A percentile compares a stretch with the other conserved stretches of the same genome.
Conservation (phyloP, 2,797 vertebrate species). For the Clarias pachynema region DNA sequence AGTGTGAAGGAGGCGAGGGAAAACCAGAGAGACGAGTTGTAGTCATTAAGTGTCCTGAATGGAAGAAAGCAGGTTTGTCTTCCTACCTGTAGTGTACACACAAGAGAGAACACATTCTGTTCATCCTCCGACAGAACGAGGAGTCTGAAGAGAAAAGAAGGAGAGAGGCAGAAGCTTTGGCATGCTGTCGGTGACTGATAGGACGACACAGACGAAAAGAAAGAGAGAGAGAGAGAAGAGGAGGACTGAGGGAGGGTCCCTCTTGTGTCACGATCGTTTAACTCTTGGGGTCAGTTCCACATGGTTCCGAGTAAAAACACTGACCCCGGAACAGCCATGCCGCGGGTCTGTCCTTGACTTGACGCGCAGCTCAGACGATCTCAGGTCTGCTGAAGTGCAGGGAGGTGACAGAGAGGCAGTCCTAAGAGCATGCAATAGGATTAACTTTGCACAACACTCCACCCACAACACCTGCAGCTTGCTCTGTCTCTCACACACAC, state of each 20-base stretch:
- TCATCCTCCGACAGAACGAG: conserved; percentile 83
- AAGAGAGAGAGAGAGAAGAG: conserved; percentile 42
- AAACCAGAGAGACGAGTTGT: conserved; percentile 33
- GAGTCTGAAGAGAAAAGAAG: conserved; percentile 70
- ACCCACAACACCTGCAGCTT: conserved; percentile 71
- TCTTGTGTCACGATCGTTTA: conserved; percentile 67
- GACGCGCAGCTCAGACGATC: conserved; percentile 19
- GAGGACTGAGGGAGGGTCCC: conserved; percentile 72
- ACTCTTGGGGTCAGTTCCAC: conserved; percentile 47
- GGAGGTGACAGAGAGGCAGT: conserved; percentile 54
- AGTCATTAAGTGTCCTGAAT: conserved; percentile 8
- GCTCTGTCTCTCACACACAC: conserved; percentile 30
- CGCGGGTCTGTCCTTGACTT: background rate
- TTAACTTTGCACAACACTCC: conserved; percentile 60
- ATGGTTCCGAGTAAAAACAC: conserved; percentile 33
- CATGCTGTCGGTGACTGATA: conserved; percentile 77
- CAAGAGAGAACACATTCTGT: conserved; percentile 89
- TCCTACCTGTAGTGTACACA: conserved; percentile 95
- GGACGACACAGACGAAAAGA: conserved; percentile 16
- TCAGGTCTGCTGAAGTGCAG: conserved; percentile 30
- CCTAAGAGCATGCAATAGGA: conserved; percentile 75
- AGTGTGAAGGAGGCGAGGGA: background rate
- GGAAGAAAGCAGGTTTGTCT: conserved; percentile 32
- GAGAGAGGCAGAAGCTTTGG: conserved; percentile 64
- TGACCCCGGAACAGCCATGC: conserved; percentile 43